Evolutionary conservation across 2,797 vertebrate species (phyloP), one percentile per base, ranked within the genome.

Genomic region (Xyrichtys novacula): DNA sequence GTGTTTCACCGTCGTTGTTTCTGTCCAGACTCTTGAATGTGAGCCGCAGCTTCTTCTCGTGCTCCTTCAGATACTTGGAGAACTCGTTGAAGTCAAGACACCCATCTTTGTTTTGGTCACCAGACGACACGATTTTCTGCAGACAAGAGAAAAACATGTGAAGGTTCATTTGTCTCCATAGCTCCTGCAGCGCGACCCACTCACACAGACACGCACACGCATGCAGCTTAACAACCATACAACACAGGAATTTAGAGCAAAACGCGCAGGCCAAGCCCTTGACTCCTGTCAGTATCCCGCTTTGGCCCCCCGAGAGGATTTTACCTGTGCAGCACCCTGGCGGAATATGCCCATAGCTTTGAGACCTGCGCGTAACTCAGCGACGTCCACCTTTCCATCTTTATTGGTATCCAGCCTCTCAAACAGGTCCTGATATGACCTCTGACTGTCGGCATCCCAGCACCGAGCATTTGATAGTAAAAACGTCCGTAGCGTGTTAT

Each of bases 11-110:
- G 54, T 99, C 97, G 73, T 96, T 94, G 83, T 98, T 98, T 88
- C 93, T 96, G 91, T 99, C 96, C 91, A 98, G 84, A 83, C 95
- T 97, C 83, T 94, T 98, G 88, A 99, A 99, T 0, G 96, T 96
- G 74, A 98, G 91, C 81, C 91, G 89, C 92, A 99, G 95, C 89
- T 98, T 98, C 90, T 95, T 97, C 90, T 99, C 96, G 65, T 98
- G 97, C 15, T 96, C 96, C 81, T 96, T 97, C 80, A 98, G 94
- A 43, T 98, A 98, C 70, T 85, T 93, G 83, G 95, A 94, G 85
- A 99, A 98, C 91, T 99, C 97, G 61, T 85, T 92, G 86, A 99
- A 97, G 90, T 97, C 96, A 23, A 98, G 93, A 44, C 93, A 91
- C 25, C 95, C 96, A 56, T 99, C 97, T 71, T 95, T 94, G 88